Percentiles rank a stretch among this genome's conserved stretches.
These are phyloP conservation scores for Heliconius aoede DNA, from an alignment of 2,888 invertebrate species.

Conservation along the genomic window DNA sequence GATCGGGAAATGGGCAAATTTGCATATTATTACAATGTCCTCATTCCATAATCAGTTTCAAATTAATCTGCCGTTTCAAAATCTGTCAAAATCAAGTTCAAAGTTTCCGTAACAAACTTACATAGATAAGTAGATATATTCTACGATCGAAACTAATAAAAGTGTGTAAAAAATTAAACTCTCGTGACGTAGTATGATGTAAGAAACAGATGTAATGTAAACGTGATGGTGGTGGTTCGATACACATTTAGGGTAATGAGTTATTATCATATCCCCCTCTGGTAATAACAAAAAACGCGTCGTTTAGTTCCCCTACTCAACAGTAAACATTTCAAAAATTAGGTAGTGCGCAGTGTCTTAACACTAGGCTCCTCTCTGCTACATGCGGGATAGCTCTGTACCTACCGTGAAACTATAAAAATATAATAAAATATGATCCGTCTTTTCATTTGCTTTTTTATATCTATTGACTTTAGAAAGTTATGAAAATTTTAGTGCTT, in stretches of 20 bases:
- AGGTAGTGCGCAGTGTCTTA: background rate
- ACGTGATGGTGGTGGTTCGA: background rate
- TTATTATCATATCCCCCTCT: background rate
- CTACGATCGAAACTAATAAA: too few relatives aligned
- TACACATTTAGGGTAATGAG: background rate
- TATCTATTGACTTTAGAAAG: constrained; percentile 17
- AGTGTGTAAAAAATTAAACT: too few relatives aligned
- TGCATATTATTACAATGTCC: too few relatives aligned
- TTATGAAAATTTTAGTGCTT: constrained; percentile 29
- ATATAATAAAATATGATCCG: background rate
- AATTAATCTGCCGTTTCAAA: too few relatives aligned
- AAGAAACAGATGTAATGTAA: background rate
- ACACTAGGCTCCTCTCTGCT: background rate
- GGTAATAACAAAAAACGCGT: too few relatives aligned
- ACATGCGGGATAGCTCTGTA: background rate
- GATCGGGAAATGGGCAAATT: too few relatives aligned
- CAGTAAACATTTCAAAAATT: background rate
- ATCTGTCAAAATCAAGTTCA: too few relatives aligned
- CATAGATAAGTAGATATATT: too few relatives aligned
- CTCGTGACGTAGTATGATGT: background rate
- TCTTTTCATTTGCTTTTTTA: background rate
- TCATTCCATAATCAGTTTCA: too few relatives aligned
- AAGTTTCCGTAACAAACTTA: too few relatives aligned
- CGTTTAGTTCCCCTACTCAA: background rate
- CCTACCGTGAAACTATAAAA: background rate